Conservation (phyloP, 2,888 invertebrate genomes). For the Macrophya alboannulata region DNA sequence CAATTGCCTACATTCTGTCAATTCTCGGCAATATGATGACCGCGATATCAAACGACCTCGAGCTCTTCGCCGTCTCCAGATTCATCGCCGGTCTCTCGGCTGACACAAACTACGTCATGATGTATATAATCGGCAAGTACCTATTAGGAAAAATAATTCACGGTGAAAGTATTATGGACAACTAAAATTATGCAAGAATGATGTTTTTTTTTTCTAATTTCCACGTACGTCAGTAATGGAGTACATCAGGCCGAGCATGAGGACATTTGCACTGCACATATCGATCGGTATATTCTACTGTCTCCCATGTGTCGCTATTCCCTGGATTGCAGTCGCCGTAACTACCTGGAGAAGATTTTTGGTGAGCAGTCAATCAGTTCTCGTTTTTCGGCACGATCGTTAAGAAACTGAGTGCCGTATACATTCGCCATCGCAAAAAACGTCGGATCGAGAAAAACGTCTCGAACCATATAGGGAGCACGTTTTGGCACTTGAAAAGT, state of each 20-base stretch:
- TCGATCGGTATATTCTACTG: conserved; percentile 84
- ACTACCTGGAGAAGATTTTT: conserved; percentile 82
- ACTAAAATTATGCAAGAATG: no score
- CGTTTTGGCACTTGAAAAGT: no score
- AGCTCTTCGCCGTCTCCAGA: conserved; percentile 81
- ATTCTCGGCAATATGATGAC: conserved; percentile 82
- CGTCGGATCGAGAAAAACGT: no score
- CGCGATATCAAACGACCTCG: conserved; percentile 79
- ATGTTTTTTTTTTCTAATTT: neutral
- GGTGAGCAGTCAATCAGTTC: conserved; percentile 68
- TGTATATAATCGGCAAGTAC: conserved; percentile 84
- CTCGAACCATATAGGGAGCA: no score
- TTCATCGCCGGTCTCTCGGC: conserved; percentile 84
- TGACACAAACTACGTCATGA: conserved; percentile 84
- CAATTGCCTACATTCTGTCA: conserved; percentile 81
- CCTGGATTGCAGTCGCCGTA: conserved; percentile 81
- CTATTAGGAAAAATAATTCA: neutral
- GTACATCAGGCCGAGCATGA: conserved; percentile 82
- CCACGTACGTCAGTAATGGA: conserved; percentile 81
- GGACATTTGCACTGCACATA: conserved; percentile 83
- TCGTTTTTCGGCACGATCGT: no score
- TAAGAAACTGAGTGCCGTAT: no score
- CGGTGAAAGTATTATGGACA: no score
- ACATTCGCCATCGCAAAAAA: no score
- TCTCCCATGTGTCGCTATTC: conserved; percentile 81